Percentiles rank a stretch among this genome's conserved stretches.
Evolutionary conservation across 2,113 vertebrate genomes (phyloP).

Genomic region (Stegostoma tigrinum): DNA sequence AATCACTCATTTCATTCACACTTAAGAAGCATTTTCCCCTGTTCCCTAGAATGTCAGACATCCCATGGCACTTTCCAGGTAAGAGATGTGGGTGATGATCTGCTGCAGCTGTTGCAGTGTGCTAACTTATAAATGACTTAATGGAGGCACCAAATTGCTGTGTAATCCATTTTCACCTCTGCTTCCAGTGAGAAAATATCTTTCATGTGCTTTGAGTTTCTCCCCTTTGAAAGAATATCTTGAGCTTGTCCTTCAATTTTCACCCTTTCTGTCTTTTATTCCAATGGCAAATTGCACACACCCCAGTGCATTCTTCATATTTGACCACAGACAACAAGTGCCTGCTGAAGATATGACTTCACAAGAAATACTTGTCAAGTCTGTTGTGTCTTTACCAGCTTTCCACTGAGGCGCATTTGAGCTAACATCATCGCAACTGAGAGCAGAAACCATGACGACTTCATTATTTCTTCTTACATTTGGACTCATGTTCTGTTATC

Average conservation of each 20-base stretch:
- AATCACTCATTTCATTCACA: neutral
- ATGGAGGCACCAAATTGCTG: neutral
- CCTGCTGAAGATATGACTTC: neutral
- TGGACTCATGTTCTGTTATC: neutral
- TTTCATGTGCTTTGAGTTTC: neutral
- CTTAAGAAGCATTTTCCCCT: neutral
- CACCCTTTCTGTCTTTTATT: neutral
- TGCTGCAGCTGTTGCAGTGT: neutral
- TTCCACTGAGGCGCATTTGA: neutral
- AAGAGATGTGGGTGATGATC: neutral
- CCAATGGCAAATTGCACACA: neutral
- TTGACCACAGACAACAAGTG: neutral
- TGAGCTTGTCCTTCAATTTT: neutral
- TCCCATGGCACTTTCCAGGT: neutral
- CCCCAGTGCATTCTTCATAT: neutral
- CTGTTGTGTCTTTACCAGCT: neutral
- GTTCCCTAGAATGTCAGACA: neutral
- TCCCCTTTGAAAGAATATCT: neutral
- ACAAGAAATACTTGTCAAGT: neutral
- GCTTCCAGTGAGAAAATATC: neutral
- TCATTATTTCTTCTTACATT: neutral
- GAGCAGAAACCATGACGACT: neutral
- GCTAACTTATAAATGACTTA: neutral
- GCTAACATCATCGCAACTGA: neutral
- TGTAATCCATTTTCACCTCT: neutral